Evolutionary conservation across 2,888 invertebrate species (phyloP), one percentile per base, ranked within the genome.

Genomic region (Trichacis sp.): DNA sequence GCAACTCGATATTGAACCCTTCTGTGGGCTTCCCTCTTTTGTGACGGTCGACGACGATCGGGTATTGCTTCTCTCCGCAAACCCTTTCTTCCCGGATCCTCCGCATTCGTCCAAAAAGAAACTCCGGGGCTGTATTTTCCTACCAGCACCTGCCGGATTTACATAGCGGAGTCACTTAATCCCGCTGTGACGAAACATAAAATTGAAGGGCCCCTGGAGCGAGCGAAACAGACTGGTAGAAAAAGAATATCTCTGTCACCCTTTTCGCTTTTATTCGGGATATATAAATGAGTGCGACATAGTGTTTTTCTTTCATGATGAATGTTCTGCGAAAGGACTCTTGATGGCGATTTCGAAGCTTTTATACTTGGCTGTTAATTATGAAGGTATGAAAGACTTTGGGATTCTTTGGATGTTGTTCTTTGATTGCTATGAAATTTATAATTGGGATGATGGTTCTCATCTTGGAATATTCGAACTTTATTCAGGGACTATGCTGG

Each of bases 1-100:
- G 65, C 64, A 62, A 60, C 59, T 69, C 67, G 58, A 68, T 70
- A 69, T 74, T 57, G 73, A 71, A 69, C 73, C 38, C 65, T 38
- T 64, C 45, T 24, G 58, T 52, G 49, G 58, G 58, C 46, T 58
- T 58, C 51, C 46, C 50, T 51, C 29, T 46, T 46, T 51, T 46
- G 18, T 46, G 38, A 40, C 45, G 30, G 46, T 46, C 46, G 38
- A 20, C 51, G 19, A 20, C 24, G 49, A 33, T 56, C 49, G 43
- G 29, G 42, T 19, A 40, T 18, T 36, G 24, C 24, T 18, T 15
- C 56, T 40, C 43, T 49, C 14, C 8, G 15, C 24, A 45, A 36
- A 36, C 49, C 36, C 49, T 57, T 45, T 36, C 57, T 57, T 45
- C 33, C 2, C 11, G 43, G 45, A 9, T 20, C 45, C 29, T 52